Evolutionary conservation across 2,888 invertebrate species (phyloP).

Genomic region (Drosophila siamana): DNA sequence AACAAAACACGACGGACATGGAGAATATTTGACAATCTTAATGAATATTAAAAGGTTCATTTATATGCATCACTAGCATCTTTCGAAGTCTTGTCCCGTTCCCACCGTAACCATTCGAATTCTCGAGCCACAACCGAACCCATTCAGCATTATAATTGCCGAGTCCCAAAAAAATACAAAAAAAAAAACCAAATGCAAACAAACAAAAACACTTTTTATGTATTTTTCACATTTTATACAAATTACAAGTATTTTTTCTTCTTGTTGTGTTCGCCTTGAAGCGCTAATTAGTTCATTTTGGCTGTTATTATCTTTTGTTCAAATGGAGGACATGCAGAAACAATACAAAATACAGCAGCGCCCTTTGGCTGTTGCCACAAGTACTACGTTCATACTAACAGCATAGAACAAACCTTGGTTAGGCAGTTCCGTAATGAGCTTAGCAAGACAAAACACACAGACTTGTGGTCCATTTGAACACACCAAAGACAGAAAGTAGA

Average conservation of each 20-base stretch:
- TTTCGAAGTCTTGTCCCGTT: constrained; percentile 4
- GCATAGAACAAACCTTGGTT: constrained; percentile 7
- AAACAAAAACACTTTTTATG: constrained; percentile 3
- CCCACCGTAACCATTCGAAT: too few relatives aligned
- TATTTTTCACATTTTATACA: constrained; percentile 21
- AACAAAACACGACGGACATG: constrained; percentile 21
- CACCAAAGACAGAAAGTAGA: background rate
- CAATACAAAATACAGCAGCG: constrained; percentile 44
- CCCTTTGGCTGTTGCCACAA: constrained; percentile 49
- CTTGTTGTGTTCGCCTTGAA: constrained; percentile 33
- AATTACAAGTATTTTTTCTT: constrained; percentile 9
- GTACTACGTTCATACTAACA: background rate
- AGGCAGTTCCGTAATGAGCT: constrained; percentile 60
- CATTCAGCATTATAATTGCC: constrained; percentile 52
- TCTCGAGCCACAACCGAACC: background rate
- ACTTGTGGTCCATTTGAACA: constrained; percentile 32
- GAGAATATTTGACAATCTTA: constrained; percentile 40
- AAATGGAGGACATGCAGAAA: constrained; percentile 55
- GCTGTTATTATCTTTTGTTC: constrained; percentile 60
- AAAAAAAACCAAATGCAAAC: constrained; percentile 4
- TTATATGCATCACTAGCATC: constrained; percentile 37
- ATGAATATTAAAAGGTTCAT: constrained; percentile 48
- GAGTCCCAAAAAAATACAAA: constrained; percentile 1
- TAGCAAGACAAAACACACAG: constrained; percentile 27
- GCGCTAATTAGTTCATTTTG: constrained; percentile 72